Evolutionary conservation across 2,888 invertebrate species (phyloP).

Genomic region (Agrilus cyanescens): DNA sequence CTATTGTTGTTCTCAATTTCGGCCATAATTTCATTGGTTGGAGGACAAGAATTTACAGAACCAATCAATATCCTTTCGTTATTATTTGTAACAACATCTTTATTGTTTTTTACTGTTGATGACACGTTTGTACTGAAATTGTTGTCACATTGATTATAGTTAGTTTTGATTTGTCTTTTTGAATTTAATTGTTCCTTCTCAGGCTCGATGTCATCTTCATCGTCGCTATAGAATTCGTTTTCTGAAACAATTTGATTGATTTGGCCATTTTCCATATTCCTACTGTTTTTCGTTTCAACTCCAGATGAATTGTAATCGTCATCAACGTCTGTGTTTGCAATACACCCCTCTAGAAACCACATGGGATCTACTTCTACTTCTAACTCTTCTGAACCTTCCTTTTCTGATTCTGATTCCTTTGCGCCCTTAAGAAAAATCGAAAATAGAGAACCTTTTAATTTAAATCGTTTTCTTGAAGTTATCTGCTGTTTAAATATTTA

Average conservation of each 20-base stretch:
- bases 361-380: constrained; percentile 60
- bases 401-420: constrained; percentile 15
- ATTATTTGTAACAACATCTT: no score
- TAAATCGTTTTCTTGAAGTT: neutral
- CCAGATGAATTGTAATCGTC: constrained; percentile 14
- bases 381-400: constrained; percentile 40
- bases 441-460: neutral
- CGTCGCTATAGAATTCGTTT: no score
- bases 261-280: no score
- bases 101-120: no score
- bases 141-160: no score
- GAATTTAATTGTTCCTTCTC: no score
- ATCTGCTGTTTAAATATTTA: neutral
- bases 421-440: constrained; percentile 3
- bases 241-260: no score
- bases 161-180: no score
- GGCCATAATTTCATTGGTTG: constrained; percentile 10
- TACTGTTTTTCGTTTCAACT: neutral
- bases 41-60: constrained; percentile 7
- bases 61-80: constrained; percentile 1
- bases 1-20: constrained; percentile 8
- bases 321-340: constrained; percentile 19
- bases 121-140: no score
- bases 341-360: constrained; percentile 49
- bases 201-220: no score